A percentile compares a stretch with the other conserved stretches of the same genome.
phyloP scores from a whole-genome alignment of 2,113 vertebrate species.

The Phrynocephalus versicolor region DNA sequence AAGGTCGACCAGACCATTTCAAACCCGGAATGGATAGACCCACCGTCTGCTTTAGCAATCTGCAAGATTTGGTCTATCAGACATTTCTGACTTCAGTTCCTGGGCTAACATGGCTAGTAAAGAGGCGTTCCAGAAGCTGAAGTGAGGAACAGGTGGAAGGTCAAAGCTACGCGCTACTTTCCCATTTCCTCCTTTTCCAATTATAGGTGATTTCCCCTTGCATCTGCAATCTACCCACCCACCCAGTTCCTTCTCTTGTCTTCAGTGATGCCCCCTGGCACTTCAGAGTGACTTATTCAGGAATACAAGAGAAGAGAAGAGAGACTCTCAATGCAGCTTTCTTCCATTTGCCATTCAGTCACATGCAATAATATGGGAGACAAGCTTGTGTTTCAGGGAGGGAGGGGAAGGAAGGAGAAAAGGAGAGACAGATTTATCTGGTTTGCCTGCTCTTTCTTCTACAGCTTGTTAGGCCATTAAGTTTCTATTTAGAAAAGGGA shows the following conservation, averaged over 20 bases:
- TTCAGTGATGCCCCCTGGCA: background rate
- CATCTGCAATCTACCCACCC: background rate
- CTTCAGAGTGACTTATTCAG: background rate
- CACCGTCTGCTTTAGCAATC: no score
- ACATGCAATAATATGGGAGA: background rate
- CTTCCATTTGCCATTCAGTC: background rate
- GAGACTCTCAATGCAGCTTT: no score
- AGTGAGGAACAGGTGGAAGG: no score
- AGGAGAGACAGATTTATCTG: background rate
- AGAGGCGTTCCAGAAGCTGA: no score
- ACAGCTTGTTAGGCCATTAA: background rate
- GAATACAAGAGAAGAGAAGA: accelerated
- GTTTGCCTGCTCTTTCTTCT: background rate
- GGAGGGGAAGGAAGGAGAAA: background rate
- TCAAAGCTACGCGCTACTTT: no score
- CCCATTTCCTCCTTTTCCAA: background rate
- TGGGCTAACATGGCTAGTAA: no score
- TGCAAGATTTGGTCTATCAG: no score
- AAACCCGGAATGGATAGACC: no score
- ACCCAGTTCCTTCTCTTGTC: background rate
- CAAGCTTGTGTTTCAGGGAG: background rate
- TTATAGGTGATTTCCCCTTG: background rate
- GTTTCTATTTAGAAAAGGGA: slow-evolving; percentile 28
- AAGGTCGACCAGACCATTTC: no score
- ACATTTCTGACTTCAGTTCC: no score